Evolutionary conservation across 2,113 vertebrate species (phyloP).

Genomic region (Rattus norvegicus): GRCr8 NC_086021.1:170943501-170944000

Average conservation of each 20-base stretch:
- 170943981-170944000: not conserved
- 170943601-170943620: slow-evolving; percentile 19
- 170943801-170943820: not conserved
- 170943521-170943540: not conserved
- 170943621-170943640: not conserved
- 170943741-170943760: slow-evolving; percentile 16
- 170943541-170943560: not conserved
- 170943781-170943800: not conserved
- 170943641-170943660: slow-evolving; percentile 3
- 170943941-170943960: slow-evolving; percentile 10
- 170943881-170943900: not conserved
- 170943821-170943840: slow-evolving; percentile 38
- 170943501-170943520: not conserved
- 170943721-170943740: not conserved
- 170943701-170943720: not conserved
- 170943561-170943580: not conserved
- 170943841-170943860: slow-evolving; percentile 37
- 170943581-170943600: not conserved
- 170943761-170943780: not conserved
- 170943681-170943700: not conserved
- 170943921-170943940: slow-evolving; percentile 41
- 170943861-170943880: not conserved
- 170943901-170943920: slow-evolving; percentile 42
- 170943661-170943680: not conserved
- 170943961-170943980: slow-evolving; percentile 33